Evolutionary conservation across 2,888 invertebrate species (phyloP).

Genomic region (Arenicola marina): DNA sequence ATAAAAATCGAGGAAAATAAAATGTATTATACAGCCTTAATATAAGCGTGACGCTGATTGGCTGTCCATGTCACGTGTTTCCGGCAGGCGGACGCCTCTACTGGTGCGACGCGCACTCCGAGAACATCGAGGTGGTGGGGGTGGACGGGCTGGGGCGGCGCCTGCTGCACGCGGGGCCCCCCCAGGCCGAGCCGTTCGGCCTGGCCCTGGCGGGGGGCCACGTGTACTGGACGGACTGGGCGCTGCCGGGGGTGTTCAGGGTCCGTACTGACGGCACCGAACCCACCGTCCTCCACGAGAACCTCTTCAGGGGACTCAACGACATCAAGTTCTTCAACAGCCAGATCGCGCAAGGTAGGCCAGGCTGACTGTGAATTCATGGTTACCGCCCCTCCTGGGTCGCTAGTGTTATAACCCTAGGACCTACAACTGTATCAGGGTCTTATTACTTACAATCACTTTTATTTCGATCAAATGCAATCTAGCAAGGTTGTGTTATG

Average conservation of each 20-base stretch:
- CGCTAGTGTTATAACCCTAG: no score
- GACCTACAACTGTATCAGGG: no score
- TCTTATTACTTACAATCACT: no score
- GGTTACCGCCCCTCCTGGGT: no score
- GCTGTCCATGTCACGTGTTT: no score
- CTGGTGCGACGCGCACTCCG: conserved; percentile 53
- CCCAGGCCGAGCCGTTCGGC: conserved; percentile 50
- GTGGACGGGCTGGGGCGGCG: conserved; percentile 33
- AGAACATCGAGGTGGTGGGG: conserved; percentile 42
- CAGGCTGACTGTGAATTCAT: no score
- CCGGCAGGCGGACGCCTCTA: conserved; percentile 44
- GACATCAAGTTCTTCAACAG: conserved; percentile 26
- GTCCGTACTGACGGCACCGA: conserved; percentile 6
- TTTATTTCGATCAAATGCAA: no score
- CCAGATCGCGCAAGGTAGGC: no score
- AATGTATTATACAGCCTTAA: no score
- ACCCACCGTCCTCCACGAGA: conserved; percentile 4
- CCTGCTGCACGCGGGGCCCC: conserved; percentile 33
- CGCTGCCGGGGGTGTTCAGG: conserved; percentile 16
- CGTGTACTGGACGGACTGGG: conserved; percentile 55
- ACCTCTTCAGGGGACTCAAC: conserved; percentile 27
- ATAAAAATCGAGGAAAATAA: no score
- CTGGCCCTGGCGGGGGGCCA: conserved; percentile 42
- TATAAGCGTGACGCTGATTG: no score
- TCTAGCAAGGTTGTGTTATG: no score